Evolutionary conservation across 92 coral and sea anemone species (phyloP), one percentile per base, ranked within the genome.

Genomic region (Anthopleura xanthogrammica): DNA sequence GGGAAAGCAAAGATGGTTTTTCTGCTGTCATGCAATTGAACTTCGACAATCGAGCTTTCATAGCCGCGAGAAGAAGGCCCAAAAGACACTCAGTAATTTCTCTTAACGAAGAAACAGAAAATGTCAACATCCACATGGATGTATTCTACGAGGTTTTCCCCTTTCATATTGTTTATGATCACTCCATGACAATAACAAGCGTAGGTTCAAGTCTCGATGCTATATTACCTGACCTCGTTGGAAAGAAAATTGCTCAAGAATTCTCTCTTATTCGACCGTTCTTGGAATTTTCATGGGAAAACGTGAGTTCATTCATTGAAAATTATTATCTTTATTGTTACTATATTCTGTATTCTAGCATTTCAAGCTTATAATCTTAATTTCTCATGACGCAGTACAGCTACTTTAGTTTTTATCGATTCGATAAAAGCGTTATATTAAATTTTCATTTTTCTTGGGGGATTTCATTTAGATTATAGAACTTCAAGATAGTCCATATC

Each of bases 71-170:
- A 10, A 89, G 91, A 58, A 62, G 92, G 5, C 95, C 95, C 0
- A 94, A 94, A 73, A 82, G 98, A 11, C 94, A 94, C 8, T 94
- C 98, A 0, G 95, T 94, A 8, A 88, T 94, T 52, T 94, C 98
- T 14, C 85, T 94, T 3, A 85, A 83, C 76, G 90, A 92, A n/a
- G 93, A 94, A 17, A 74, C 85, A 39, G 95, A 86, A 23, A 92
- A 86, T 55, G 83, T 89, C 1, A 89, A 89, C 62, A 94, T 94
- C 42, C 92, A 88, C 78, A 91, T 94, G 93, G 98, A 89, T 14
- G 93, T 94, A 0, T 91, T 94, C 40, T 91, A 94, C 57, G 98
- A 91, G 88, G 95, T 91, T 70, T 91, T 94, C 80, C 98, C 98
- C 52, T 94, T 94, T 86, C 98, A 94, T 46, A 87, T 94, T 80